Base-by-base conservation (phyloP, 2,888 invertebrate species). In the Neoscelio sp. region DNA sequence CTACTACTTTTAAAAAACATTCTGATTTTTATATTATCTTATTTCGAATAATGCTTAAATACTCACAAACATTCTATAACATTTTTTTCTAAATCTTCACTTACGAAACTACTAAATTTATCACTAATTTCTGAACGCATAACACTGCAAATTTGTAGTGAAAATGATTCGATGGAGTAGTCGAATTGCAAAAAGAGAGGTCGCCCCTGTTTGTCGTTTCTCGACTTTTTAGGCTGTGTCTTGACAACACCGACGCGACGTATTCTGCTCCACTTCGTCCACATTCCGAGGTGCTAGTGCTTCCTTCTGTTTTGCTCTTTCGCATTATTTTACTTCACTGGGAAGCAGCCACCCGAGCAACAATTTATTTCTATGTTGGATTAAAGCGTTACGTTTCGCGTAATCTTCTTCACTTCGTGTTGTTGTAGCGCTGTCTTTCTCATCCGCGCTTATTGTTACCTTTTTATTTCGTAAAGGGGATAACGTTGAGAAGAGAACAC, bases 361-460 rank as follows among this genome's bases (percentile, higher is more conserved):
- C 84, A 82, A 84, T 85, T 82, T 84, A 85, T 85, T 81, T 82
- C 79, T 81, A 42, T 78, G 78, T 73, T 54, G 82, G 83, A 84
- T 85, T 84, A 81, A 80, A 77, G 77, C 80, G 75, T 77, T 80
- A 74, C 74, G 73, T 77, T 58, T 58, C 67, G 54, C 79, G 81
- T 82, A 82, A 82, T 83, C 77, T 77, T 78, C 80, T 73, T 76
- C 82, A 77, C 78, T 81, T 76, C 76, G 71, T 68, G 78, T 58
- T 58, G 58, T 44, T 65, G 76, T 50, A 40, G 56, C 67, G 35
- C 48, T 23, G 54, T 80, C 75, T 70, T 76, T 76, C 56, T 44
- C 56, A 52, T 76, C 78, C 60, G 20, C 38, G 15, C 56, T 64
- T 62, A 68, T 76, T 68, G 62, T 68, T 54, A 46, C 50, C 42